Evolutionary conservation across 2,888 invertebrate species (phyloP).

Genomic region (Cryptosula pallasiana): DNA sequence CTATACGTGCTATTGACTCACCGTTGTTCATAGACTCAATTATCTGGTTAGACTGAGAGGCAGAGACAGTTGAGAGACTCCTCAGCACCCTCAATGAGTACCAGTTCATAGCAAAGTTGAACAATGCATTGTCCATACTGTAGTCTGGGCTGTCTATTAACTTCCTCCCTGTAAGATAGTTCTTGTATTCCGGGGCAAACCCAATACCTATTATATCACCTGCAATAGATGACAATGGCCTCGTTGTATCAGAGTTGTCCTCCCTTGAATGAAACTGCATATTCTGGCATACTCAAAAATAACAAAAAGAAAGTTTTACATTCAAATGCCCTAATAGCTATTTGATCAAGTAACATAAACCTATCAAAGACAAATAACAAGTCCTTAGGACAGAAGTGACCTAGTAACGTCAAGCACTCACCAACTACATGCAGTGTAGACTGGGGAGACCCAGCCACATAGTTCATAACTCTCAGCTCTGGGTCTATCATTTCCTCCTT

Average conservation of each 20-base stretch:
- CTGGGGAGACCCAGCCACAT: constrained; percentile 85
- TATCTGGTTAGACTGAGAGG: background rate
- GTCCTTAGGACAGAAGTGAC: too few species aligned
- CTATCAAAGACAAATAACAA: too few species aligned
- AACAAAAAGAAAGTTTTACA: too few species aligned
- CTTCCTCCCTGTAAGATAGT: constrained; percentile 51
- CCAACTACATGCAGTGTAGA: constrained; percentile 59
- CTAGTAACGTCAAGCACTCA: too few species aligned
- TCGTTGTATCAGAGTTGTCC: background rate
- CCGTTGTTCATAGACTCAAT: constrained; percentile 8
- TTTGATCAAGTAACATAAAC: too few species aligned
- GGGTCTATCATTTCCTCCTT: constrained; percentile 87
- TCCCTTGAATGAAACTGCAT: too few species aligned
- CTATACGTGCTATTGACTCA: too few species aligned
- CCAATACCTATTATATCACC: constrained; percentile 62
- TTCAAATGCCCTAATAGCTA: too few species aligned
- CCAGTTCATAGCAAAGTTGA: constrained; percentile 90
- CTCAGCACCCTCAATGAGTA: constrained; percentile 86
- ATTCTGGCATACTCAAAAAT: too few species aligned
- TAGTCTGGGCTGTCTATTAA: constrained; percentile 55
- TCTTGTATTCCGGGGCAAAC: constrained; percentile 46
- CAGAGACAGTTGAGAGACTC: constrained; percentile 30
- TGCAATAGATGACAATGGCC: constrained; percentile 54
- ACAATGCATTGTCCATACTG: constrained; percentile 86
- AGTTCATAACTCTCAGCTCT: constrained; percentile 82